These are phyloP conservation scores for Cryptoleucopteryx plumbea DNA, from an alignment of 2,113 vertebrate species.

Conservation along the genomic window DNA sequence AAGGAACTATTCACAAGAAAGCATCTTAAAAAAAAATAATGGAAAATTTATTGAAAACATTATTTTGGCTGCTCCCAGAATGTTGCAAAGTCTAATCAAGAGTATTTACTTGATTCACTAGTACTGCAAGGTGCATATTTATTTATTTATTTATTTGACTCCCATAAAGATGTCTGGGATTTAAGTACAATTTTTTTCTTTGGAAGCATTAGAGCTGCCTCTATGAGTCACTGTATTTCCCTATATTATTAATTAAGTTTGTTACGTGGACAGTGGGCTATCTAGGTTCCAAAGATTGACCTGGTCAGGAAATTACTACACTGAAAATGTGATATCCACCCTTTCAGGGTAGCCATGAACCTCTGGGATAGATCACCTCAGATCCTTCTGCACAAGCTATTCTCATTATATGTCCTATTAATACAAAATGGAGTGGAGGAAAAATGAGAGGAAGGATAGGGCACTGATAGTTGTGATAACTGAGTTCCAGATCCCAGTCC, in stretches of 20 bases:
- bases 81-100: not conserved
- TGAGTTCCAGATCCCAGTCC: not conserved
- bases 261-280: not conserved
- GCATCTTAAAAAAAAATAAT: not conserved
- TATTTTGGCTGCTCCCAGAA: not conserved
- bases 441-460: not conserved
- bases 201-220: not conserved
- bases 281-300: not conserved
- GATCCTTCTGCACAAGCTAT: not conserved
- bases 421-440: not conserved
- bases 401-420: not conserved
- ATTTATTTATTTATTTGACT: not conserved
- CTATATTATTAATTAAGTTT: not conserved
- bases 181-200: not conserved
- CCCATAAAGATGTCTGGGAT: not conserved
- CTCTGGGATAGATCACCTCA: not conserved
- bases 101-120: not conserved
- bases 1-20: not conserved
- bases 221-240: not conserved
- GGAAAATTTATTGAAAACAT: not conserved
- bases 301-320: not conserved
- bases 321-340: not conserved
- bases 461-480: not conserved
- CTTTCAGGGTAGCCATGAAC: not conserved
- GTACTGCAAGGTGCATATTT: not conserved